Base-by-base conservation (phyloP, 2,888 invertebrate species). In the Epistrophe grossulariae region DNA sequence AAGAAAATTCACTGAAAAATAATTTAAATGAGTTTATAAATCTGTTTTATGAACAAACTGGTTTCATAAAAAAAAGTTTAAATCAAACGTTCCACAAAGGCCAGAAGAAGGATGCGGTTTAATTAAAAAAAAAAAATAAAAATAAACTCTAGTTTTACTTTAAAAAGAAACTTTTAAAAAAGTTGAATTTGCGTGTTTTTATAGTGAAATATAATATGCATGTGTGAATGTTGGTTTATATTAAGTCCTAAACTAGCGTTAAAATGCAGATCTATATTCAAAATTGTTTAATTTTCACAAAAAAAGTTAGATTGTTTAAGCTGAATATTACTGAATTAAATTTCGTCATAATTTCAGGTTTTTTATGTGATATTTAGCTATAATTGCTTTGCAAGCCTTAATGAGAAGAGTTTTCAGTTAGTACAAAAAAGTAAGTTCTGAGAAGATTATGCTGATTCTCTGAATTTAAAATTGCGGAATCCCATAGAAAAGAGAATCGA, bases 21-120 rank as follows among this genome's bases (percentile, higher is more conserved):
- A 48, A 74, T 13, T 40, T 40, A 77, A 66, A 31, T 38, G 35
- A 28, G 62, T 17, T 24, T 60, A 35, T 17, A 48, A 57, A 80
- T 31, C 19, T 19, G 68, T 79, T 55, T 74, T 85, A 50, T 60
- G 45, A 73, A 81, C 72, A 80, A 81, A 81, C 35, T 74, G 66
- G 52, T 73, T 74, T 71, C 57, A 73, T 28, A 72, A 78, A 79
- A 50, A 50, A 45, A 84, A 2, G 3, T 24, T 2, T 24, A 62
- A 84, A 73, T 82, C 35, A 82, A 78, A 73, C 78, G 73, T 74
- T 82, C 77, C 74, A 68, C 50, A 82, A 82, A 85, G 78, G 77
- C 82, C 73, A 82, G 77, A 78, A 78, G 82, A 64, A 64, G 50
- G 85, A 85, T 85, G 85, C 85, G 62, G 7, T 45, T 68, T 70